These are phyloP conservation scores for Bombus fervidus DNA, from an alignment of 1,140 invertebrate species.

Conservation along the genomic window DNA sequence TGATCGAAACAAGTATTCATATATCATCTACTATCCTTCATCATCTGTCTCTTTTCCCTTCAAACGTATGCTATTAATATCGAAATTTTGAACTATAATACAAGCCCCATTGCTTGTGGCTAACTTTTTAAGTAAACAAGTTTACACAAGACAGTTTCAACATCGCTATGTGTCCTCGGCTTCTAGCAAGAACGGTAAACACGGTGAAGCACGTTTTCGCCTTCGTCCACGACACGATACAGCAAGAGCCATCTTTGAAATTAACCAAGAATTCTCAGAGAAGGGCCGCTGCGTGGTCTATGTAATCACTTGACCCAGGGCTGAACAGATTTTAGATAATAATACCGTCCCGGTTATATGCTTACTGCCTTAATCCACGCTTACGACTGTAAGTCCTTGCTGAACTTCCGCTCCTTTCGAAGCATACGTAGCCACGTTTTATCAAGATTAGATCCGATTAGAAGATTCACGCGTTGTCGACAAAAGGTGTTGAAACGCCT, in stretches of 20 bases:
- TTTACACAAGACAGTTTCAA: background rate
- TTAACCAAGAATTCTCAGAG: background rate
- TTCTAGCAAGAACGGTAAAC: background rate
- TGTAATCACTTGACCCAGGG: conserved; percentile 35
- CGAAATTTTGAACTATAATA: background rate
- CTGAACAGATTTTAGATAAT: conserved; percentile 59
- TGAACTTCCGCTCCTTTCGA: conserved; percentile 37
- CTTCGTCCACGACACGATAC: too few species aligned
- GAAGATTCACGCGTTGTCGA: conserved; percentile 14
- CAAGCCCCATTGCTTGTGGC: background rate
- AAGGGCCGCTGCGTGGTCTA: conserved; percentile 7
- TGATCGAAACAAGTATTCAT: too few species aligned
- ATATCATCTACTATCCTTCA: background rate
- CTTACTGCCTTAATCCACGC: conserved; percentile 55
- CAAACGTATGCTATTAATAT: background rate
- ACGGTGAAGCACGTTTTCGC: background rate
- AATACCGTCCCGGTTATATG: conserved; percentile 50
- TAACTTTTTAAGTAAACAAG: background rate
- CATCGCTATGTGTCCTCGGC: background rate
- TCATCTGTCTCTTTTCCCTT: background rate
- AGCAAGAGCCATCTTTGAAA: background rate
- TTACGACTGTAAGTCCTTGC: conserved; percentile 51
- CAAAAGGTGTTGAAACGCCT: conserved; percentile 3
- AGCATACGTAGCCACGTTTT: conserved; percentile 24
- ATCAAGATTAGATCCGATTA: conserved; percentile 30